phyloP scores from a whole-genome alignment of 2,113 vertebrate species.

The Sebastes schlegelii region DNA sequence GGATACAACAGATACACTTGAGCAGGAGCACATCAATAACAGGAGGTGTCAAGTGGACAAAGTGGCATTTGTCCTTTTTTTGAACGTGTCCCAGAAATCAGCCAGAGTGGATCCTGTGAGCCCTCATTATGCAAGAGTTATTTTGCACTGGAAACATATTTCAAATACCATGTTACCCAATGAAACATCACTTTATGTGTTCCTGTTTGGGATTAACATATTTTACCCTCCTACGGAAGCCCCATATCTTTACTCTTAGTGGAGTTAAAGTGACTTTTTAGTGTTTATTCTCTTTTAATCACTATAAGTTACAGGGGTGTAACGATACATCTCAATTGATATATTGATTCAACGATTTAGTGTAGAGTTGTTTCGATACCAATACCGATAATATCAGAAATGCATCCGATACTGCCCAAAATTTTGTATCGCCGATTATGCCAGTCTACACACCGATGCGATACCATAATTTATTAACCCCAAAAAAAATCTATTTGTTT shows the following conservation, averaged over 20 bases:
- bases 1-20: slow-evolving; percentile 46
- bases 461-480: too few relatives aligned
- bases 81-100: slow-evolving; percentile 7
- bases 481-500: too few relatives aligned
- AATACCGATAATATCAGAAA: too few relatives aligned
- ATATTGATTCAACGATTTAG: too few relatives aligned
- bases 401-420: too few relatives aligned
- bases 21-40: slow-evolving; percentile 67
- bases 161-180: neutral
- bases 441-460: too few relatives aligned
- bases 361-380: too few relatives aligned
- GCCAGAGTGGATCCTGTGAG: slow-evolving; percentile 13
- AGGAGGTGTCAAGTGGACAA: slow-evolving; percentile 52
- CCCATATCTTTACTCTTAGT: neutral
- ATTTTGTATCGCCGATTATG: too few relatives aligned
- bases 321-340: too few relatives aligned
- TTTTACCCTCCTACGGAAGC: neutral
- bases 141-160: slow-evolving; percentile 9
- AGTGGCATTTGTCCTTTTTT: slow-evolving; percentile 42
- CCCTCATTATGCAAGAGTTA: slow-evolving; percentile 21
- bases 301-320: too few relatives aligned
- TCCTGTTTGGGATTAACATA: slow-evolving; percentile 1
- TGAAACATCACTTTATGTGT: neutral
- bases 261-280: neutral
- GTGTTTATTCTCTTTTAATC: neutral